Percentiles rank a stretch among this genome's conserved stretches.
Evolutionary conservation across 1,140 invertebrate genomes (phyloP).

Genomic region (Odontomachus brunneus): DNA sequence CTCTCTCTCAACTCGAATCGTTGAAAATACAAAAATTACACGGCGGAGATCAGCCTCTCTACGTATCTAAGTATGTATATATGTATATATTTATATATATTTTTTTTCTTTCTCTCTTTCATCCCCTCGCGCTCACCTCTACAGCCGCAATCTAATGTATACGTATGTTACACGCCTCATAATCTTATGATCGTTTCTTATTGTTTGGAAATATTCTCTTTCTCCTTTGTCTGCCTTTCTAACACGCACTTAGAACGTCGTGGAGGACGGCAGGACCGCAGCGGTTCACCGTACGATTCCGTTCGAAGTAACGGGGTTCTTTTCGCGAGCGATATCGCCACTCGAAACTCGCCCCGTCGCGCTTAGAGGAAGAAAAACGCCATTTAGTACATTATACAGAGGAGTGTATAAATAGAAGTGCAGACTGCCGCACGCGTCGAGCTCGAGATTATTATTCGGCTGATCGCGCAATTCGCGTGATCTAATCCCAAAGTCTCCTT

Average conservation of each 20-base stretch:
- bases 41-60: constrained; percentile 72
- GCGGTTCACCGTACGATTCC: constrained; percentile 12
- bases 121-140: neutral
- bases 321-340: constrained; percentile 28
- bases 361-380: constrained; percentile 40
- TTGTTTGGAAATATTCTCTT: constrained; percentile 37
- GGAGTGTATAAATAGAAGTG: constrained; percentile 16
- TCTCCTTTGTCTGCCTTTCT: neutral
- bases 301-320: neutral
- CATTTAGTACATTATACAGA: constrained; percentile 36
- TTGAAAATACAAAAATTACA: constrained; percentile 73
- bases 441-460: constrained; percentile 1
- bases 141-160: constrained; percentile 28
- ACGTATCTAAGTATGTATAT: constrained; percentile 50
- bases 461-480: no score
- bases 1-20: neutral
- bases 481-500: no score
- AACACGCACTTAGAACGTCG: no score
- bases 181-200: neutral
- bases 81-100: constrained; percentile 47
- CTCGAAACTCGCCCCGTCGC: constrained; percentile 36
- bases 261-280: neutral
- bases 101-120: no score
- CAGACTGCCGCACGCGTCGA: constrained; percentile 32
- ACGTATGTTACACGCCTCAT: constrained; percentile 48